phyloP scores from a whole-genome alignment of 2,888 invertebrate species.

The Leptogaster cylindrica region DNA sequence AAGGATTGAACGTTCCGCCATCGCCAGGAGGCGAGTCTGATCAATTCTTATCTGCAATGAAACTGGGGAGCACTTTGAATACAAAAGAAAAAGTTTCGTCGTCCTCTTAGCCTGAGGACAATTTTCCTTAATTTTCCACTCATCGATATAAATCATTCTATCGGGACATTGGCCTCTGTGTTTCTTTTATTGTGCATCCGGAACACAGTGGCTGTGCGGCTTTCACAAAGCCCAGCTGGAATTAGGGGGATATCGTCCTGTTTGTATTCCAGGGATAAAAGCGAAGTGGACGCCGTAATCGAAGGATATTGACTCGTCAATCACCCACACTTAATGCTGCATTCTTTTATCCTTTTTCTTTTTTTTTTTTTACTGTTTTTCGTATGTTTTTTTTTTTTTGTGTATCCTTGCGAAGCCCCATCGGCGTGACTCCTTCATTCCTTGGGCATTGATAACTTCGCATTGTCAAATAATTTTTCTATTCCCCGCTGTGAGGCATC shows the following conservation, averaged over 20 bases:
- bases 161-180: conserved; percentile 7
- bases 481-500: not conserved
- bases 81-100: conserved; percentile 15
- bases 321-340: conserved; percentile 25
- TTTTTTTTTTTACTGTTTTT: not conserved
- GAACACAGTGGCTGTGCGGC: not conserved
- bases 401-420: conserved; percentile 2
- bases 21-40: not conserved
- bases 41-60: conserved; percentile 25
- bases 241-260: not conserved
- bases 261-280: conserved; percentile 21
- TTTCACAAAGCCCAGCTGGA: not conserved
- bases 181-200: conserved; percentile 18
- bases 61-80: conserved; percentile 24
- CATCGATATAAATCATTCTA: conserved; percentile 39
- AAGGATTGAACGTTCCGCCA: not conserved
- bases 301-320: conserved; percentile 39
- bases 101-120: conserved; percentile 17
- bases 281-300: conserved; percentile 30
- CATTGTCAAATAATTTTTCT: conserved; percentile 37
- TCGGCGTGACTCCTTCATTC: not conserved
- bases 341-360: too few relatives aligned
- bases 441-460: conserved; percentile 23
- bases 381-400: conserved; percentile 1
- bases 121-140: conserved; percentile 41